These are phyloP conservation scores for Hippasteria phrygiana DNA, from an alignment of 53 echinoderm and acorn worm species.

Conservation along the genomic window DNA sequence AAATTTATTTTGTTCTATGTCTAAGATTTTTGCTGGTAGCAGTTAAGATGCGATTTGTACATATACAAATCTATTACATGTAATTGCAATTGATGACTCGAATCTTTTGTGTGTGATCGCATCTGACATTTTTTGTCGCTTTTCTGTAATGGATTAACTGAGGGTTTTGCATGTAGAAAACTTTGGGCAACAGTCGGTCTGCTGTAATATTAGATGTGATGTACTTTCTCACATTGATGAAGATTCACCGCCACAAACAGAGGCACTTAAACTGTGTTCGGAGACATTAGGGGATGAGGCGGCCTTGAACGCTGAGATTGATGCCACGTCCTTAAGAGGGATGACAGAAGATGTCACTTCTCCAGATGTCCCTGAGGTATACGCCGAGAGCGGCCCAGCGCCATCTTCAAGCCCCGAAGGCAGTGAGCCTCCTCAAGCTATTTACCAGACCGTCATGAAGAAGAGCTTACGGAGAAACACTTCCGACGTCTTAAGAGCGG, in stretches of 20 bases:
- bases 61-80: no score
- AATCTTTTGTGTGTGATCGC: no score
- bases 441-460: conserved; percentile 23
- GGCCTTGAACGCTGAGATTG: conserved; percentile 38
- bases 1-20: no score
- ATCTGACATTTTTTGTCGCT: no score
- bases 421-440: conserved; percentile 1
- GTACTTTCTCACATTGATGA: conserved; percentile 28
- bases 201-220: not conserved
- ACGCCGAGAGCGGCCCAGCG: not conserved
- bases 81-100: no score
- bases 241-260: conserved; percentile 18
- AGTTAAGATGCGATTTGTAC: no score
- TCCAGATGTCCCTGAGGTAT: conserved; percentile 21
- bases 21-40: no score
- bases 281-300: not conserved
- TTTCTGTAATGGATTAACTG: not conserved
- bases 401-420: conserved; percentile 1
- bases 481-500: not conserved
- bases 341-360: not conserved
- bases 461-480: not conserved
- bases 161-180: not conserved
- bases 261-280: conserved; percentile 12
- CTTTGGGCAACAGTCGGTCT: not conserved
- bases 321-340: not conserved